Evolutionary conservation across 2,888 invertebrate genomes (phyloP), one percentile per base, ranked within the genome.

Genomic region (Eupithecia inturbata): DNA sequence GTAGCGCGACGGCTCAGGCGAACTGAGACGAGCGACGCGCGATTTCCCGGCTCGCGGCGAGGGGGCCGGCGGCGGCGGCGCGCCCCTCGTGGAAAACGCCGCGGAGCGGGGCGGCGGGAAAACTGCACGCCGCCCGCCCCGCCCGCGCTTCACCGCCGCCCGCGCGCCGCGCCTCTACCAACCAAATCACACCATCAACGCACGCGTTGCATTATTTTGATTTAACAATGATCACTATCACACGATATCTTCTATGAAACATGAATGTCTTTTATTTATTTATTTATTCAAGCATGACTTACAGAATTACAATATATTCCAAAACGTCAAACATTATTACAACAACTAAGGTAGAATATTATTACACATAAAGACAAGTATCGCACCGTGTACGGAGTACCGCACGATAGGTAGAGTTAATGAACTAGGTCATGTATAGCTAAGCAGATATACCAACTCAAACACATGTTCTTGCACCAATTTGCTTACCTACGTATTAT

Each of bases 31-130:
- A 87, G 86, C 84, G 88, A 85, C 88, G 90, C 89, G 89, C 89
- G 89, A 92, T 92, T 94, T 93, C 93, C 93, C 93, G 90, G 90
- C 91, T 88, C 86, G 85, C 88, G 89, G 89, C 85, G 91, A 88
- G 92, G 93, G 88, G 89, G 88, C 88, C 89, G 91, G 88, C 88
- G 45, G 14, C 39, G 14, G 45, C 45, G 91, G 64, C 64, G 91
- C 90, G 91, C 91, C 91, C 91, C 92, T 88, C 90, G 90, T 90
- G 93, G 92, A 93, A 93, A 93, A 92, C 91, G 91, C 90, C 86
- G 82, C 85, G 87, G 89, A 85, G 82, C 85, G 82, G 85, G 88
- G 82, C 90, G 92, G 92, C 90, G 92, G 92, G 93, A 92, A 92
- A 92, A 92, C 82, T 90, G 91, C 90, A 89, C 77, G 84, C 87